These are phyloP conservation scores for Oedothorax gibbosus DNA, from an alignment of 1,140 invertebrate species.

Conservation along the genomic window DNA sequence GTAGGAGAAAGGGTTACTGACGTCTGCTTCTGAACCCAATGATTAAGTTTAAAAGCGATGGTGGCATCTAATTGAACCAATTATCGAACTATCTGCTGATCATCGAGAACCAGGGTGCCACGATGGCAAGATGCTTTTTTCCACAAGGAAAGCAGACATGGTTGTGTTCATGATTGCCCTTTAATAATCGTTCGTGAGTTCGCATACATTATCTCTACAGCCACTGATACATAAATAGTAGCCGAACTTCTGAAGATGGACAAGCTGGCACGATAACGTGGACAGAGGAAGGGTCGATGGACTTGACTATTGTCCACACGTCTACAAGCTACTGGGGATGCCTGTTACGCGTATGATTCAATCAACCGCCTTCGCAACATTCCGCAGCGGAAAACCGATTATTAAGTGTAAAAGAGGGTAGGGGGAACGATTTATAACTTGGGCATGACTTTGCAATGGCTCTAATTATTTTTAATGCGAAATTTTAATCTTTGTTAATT, in stretches of 20 bases:
- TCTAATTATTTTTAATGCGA: too few species aligned
- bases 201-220: conserved; percentile 53
- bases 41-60: conserved; percentile 61
- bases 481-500: too few species aligned
- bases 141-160: conserved; percentile 24
- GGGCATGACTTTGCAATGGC: too few species aligned
- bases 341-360: not conserved
- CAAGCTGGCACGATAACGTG: conserved; percentile 42
- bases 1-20: conserved; percentile 55
- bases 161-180: conserved; percentile 50
- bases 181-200: conserved; percentile 60
- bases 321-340: not conserved
- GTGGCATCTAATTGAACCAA: conserved; percentile 60
- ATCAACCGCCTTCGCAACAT: too few species aligned
- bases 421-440: too few species aligned
- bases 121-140: conserved; percentile 48
- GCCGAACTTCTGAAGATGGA: conserved; percentile 15
- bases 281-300: conserved; percentile 24
- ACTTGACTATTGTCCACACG: not conserved
- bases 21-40: conserved; percentile 47
- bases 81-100: conserved; percentile 60
- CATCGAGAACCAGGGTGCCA: conserved; percentile 51
- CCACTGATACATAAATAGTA: conserved; percentile 13
- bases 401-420: too few species aligned
- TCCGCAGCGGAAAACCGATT: too few species aligned